These are phyloP conservation scores for Drosophila putrida DNA, from an alignment of 2,888 invertebrate species.

Conservation along the genomic window DNA sequence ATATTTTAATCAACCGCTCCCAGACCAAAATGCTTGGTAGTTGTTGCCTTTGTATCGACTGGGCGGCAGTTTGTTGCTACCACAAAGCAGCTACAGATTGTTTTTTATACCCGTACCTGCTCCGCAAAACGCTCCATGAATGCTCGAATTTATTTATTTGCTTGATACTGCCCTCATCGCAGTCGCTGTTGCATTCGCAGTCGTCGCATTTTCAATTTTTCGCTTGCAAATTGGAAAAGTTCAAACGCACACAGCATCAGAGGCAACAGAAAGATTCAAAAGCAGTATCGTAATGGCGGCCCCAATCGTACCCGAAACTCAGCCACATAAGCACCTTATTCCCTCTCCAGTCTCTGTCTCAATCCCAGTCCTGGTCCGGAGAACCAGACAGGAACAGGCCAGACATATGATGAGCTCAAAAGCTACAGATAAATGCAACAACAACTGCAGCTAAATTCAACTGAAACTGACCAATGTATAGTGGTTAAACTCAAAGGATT, in stretches of 20 bases:
- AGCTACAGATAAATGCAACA: slow-evolving; percentile 74
- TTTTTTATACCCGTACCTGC: slow-evolving; percentile 50
- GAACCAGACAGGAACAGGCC: slow-evolving; percentile 50
- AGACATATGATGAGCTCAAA: slow-evolving; percentile 71
- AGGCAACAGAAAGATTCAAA: background rate
- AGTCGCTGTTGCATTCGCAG: slow-evolving; percentile 7
- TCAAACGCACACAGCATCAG: slow-evolving; percentile 55
- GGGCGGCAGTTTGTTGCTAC: slow-evolving; percentile 67
- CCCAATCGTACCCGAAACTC: slow-evolving; percentile 33
- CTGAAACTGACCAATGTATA: slow-evolving; percentile 54
- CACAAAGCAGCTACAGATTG: slow-evolving; percentile 74
- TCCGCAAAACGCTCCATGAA: slow-evolving; percentile 19
- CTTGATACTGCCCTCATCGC: slow-evolving; percentile 44
- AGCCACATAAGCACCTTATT: slow-evolving; percentile 12
- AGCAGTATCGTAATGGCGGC: slow-evolving; percentile 54
- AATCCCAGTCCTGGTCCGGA: slow-evolving; percentile 10
- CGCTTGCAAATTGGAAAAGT: slow-evolving; percentile 81
- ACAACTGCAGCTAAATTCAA: slow-evolving; percentile 40
- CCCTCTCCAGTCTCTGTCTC: slow-evolving; percentile 14
- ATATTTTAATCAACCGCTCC: slow-evolving; percentile 82
- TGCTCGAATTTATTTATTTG: slow-evolving; percentile 74
- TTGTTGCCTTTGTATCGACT: slow-evolving; percentile 58
- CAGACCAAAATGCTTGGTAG: slow-evolving; percentile 59
- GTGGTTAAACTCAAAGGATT: slow-evolving; percentile 30
- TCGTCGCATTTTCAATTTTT: slow-evolving; percentile 79